phyloP scores from a whole-genome alignment of 2,113 vertebrate genomes.

The Picathartes gymnocephalus region DNA sequence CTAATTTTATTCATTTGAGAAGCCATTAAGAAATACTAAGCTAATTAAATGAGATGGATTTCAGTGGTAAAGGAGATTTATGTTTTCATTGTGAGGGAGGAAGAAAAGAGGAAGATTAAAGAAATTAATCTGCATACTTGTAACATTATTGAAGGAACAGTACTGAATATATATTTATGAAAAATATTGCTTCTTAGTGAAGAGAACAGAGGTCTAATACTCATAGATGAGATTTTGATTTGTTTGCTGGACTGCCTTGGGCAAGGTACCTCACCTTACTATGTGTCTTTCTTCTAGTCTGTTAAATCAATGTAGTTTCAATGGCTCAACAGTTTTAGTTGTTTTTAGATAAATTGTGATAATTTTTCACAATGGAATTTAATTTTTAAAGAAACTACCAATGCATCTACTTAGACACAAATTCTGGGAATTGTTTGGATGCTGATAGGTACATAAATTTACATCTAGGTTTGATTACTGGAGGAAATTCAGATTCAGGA shows the following conservation, averaged over 20 bases:
- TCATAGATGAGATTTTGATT: neutral
- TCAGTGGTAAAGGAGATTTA: neutral
- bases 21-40: neutral
- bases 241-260: neutral
- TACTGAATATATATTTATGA: neutral
- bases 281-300: neutral
- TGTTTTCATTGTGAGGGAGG: neutral
- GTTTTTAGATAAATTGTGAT: neutral
- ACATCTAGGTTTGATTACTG: neutral
- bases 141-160: neutral
- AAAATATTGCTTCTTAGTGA: neutral
- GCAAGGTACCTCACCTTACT: neutral
- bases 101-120: neutral
- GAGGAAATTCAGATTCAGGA: neutral
- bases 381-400: neutral
- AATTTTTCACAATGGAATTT: neutral
- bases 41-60: conserved; percentile 14
- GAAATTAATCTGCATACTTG: neutral
- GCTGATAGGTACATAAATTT: too few relatives aligned
- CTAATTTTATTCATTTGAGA: conserved; percentile 23
- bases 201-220: neutral
- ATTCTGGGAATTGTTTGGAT: neutral
- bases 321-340: neutral
- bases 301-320: neutral
- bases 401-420: neutral